Evolutionary conservation across 2,113 vertebrate species (phyloP).

Genomic region (Orthonyx spaldingii): DNA sequence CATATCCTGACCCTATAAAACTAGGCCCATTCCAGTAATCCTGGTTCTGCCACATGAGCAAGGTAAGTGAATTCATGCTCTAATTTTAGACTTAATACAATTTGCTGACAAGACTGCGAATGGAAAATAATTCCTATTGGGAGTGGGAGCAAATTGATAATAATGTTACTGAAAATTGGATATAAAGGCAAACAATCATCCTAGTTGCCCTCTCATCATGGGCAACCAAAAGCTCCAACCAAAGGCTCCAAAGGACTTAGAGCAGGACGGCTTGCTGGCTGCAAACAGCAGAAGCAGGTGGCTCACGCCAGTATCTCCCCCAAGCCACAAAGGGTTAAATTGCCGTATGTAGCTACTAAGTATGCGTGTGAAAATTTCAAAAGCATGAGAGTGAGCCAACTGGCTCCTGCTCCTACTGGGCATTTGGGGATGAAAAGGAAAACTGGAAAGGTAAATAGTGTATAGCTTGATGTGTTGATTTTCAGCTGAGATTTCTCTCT

Average conservation of each 20-base stretch:
- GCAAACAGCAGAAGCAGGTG: not conserved
- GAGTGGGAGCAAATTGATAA: not conserved
- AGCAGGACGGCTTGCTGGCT: not conserved
- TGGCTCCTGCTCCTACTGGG: conserved; percentile 28
- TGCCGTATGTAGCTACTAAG: not conserved
- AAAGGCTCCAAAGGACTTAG: not conserved
- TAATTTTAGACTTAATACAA: not conserved
- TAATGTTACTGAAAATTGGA: not conserved
- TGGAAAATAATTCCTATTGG: not conserved
- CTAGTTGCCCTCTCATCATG: not conserved
- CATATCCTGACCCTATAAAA: not conserved
- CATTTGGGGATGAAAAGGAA: conserved; percentile 12
- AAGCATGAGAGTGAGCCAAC: not conserved
- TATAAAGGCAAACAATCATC: not conserved
- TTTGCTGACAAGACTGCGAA: not conserved
- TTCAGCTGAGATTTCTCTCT: not conserved
- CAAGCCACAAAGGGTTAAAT: not conserved
- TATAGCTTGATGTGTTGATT: conserved; percentile 23
- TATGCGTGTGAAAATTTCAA: not conserved
- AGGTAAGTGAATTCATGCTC: not conserved
- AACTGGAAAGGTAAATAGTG: conserved; percentile 30
- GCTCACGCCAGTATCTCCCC: not conserved
- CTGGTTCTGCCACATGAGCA: not conserved
- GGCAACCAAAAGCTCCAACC: not conserved
- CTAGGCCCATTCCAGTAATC: not conserved